These are phyloP conservation scores for Deroplatys truncata DNA, from an alignment of 2,888 invertebrate species.

Conservation along the genomic window DNA sequence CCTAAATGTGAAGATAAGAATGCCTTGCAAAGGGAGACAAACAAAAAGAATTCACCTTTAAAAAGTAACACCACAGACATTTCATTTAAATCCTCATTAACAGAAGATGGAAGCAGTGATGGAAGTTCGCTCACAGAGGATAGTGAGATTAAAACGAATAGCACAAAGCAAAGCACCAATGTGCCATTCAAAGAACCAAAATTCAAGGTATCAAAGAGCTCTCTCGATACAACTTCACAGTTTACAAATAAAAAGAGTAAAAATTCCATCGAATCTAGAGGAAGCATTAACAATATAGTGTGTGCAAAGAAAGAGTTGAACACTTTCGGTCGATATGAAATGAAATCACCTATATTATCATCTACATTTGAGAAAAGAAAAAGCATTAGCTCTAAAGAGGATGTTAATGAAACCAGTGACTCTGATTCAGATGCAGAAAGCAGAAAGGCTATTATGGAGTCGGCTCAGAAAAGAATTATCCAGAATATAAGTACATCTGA, in stretches of 20 bases:
- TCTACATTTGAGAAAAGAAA: background rate
- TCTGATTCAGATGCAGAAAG: slow-evolving; percentile 31
- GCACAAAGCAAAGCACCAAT: background rate
- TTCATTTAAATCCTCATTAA: background rate
- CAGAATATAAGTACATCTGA: slow-evolving; percentile 28
- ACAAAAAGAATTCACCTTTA: background rate
- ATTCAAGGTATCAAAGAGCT: background rate
- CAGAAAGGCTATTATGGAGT: slow-evolving; percentile 25
- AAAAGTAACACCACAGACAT: background rate
- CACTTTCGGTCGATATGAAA: background rate
- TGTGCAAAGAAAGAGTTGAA: background rate
- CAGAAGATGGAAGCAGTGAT: background rate
- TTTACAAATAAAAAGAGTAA: background rate
- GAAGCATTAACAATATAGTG: background rate
- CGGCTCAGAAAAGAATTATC: slow-evolving; percentile 26
- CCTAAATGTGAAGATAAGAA: background rate
- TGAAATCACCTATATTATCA: background rate
- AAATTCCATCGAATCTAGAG: background rate
- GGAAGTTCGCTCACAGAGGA: background rate
- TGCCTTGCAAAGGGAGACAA: background rate
- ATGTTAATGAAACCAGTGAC: slow-evolving; percentile 12
- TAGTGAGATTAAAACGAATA: background rate
- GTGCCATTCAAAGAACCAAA: background rate
- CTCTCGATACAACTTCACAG: background rate
- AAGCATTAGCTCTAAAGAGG: background rate